Percentiles rank a stretch among this genome's conserved stretches.
Conservation (phyloP, 2,888 invertebrate species). For the Clitarchus hookeri region DNA sequence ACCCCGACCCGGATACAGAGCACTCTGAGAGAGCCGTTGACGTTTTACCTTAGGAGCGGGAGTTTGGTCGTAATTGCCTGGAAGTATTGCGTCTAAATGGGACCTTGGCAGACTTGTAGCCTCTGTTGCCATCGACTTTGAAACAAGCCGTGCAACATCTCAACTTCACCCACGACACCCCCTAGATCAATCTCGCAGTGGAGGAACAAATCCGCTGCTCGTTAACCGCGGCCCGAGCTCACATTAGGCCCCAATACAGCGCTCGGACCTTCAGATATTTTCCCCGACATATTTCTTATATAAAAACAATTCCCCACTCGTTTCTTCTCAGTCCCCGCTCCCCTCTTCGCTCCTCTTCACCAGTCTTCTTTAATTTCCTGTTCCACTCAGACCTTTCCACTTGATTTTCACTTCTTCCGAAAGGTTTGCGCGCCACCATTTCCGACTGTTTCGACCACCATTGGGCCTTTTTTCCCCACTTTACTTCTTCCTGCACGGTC, state of each 20-base stretch:
- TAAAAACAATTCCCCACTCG: background rate
- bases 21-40: background rate
- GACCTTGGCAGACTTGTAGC: background rate
- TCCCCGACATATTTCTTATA: background rate
- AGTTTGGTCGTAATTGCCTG: background rate
- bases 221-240: background rate
- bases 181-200: too few species aligned
- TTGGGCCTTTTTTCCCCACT: background rate
- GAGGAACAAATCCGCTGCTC: too few species aligned
- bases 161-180: too few species aligned
- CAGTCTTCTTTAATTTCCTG: background rate
- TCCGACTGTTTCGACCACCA: background rate
- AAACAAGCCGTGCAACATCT: background rate
- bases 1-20: background rate
- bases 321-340: background rate
- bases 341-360: background rate
- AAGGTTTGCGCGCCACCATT: slow-evolving; percentile 1
- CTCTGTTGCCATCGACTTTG: background rate
- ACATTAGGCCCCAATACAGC: background rate
- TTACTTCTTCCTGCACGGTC: background rate
- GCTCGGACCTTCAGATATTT: background rate
- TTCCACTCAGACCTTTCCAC: slow-evolving; percentile 9
- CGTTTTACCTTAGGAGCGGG: background rate
- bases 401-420: slow-evolving; percentile 3
- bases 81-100: background rate